Conservation (phyloP, 2,888 invertebrate genomes). For the Sycophila texana region DNA sequence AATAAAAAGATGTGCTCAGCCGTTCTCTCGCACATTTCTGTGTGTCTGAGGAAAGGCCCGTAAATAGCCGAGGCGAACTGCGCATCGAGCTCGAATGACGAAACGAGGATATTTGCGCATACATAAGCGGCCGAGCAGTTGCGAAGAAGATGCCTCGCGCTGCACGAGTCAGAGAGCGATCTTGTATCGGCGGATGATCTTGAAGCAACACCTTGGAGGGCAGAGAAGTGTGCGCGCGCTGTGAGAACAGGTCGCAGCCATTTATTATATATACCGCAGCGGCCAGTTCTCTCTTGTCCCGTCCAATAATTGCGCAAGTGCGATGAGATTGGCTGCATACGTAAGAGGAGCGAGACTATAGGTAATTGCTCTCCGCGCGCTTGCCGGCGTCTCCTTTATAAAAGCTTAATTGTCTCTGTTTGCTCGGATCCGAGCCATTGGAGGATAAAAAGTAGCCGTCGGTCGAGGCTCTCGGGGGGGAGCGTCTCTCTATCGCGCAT, state of each 20-base stretch:
- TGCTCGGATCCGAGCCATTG: background rate
- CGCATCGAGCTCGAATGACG: slow-evolving; percentile 56
- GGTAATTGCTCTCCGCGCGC: slow-evolving; percentile 63
- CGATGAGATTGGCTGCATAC: slow-evolving; percentile 69
- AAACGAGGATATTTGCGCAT: slow-evolving; percentile 59
- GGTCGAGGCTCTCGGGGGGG: background rate
- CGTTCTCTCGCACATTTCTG: background rate
- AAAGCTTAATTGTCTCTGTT: slow-evolving; percentile 46
- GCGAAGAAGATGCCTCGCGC: slow-evolving; percentile 42
- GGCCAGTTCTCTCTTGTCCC: slow-evolving; percentile 55
- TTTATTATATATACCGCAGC: slow-evolving; percentile 67
- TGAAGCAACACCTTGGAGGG: slow-evolving; percentile 74
- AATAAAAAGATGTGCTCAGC: slow-evolving; percentile 12
- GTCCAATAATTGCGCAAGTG: slow-evolving; percentile 74
- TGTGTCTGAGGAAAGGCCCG: slow-evolving; percentile 40
- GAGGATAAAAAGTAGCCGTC: background rate
- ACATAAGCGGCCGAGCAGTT: slow-evolving; percentile 32
- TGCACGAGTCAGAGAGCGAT: slow-evolving; percentile 48
- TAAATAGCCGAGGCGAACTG: slow-evolving; percentile 32
- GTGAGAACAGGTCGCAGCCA: slow-evolving; percentile 56
- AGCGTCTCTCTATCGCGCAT: background rate
- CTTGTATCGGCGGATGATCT: slow-evolving; percentile 72
- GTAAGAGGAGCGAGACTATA: slow-evolving; percentile 65
- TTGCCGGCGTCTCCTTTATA: slow-evolving; percentile 22
- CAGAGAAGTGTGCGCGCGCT: slow-evolving; percentile 28